These are phyloP conservation scores for Meleagris gallopavo DNA, from an alignment of 2,113 vertebrate genomes.

Conservation along the genomic window DNA sequence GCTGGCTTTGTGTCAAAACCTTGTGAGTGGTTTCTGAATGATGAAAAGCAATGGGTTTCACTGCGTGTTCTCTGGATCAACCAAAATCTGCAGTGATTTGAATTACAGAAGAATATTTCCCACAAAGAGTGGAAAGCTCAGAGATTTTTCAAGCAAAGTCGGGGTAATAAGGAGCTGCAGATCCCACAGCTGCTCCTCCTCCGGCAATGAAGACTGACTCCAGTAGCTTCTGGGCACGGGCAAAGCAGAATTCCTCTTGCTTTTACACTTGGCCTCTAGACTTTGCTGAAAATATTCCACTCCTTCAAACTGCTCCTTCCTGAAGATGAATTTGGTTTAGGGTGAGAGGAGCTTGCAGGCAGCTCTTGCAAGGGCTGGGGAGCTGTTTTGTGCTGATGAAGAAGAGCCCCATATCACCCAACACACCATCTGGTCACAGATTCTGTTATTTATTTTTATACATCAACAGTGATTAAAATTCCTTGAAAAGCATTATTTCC, in stretches of 20 bases:
- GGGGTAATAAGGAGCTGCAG: background rate
- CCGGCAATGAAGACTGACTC: background rate
- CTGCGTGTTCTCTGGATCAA: background rate
- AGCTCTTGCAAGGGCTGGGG: background rate
- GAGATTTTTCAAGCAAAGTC: conserved; percentile 23
- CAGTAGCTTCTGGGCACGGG: background rate
- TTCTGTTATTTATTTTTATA: conserved; percentile 75
- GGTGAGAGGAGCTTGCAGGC: background rate
- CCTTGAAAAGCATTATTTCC: conserved; percentile 42
- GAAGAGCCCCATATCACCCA: conserved; percentile 53
- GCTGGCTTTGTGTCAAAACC: conserved; percentile 56
- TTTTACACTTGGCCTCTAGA: background rate
- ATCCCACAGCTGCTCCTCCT: background rate
- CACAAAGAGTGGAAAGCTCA: background rate
- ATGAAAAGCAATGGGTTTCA: conserved; percentile 55
- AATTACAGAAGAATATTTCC: conserved; percentile 17
- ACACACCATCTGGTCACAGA: conserved; percentile 72
- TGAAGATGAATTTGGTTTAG: background rate
- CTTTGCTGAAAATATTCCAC: background rate
- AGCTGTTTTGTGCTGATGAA: conserved; percentile 33
- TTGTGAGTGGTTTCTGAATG: conserved; percentile 58
- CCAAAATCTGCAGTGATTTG: background rate
- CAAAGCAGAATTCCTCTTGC: background rate
- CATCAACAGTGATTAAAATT: conserved; percentile 67
- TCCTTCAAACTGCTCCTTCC: background rate